Evolutionary conservation across 2,113 vertebrate species (phyloP), one percentile per base, ranked within the genome.

Genomic region (Halichoerus grypus): DNA sequence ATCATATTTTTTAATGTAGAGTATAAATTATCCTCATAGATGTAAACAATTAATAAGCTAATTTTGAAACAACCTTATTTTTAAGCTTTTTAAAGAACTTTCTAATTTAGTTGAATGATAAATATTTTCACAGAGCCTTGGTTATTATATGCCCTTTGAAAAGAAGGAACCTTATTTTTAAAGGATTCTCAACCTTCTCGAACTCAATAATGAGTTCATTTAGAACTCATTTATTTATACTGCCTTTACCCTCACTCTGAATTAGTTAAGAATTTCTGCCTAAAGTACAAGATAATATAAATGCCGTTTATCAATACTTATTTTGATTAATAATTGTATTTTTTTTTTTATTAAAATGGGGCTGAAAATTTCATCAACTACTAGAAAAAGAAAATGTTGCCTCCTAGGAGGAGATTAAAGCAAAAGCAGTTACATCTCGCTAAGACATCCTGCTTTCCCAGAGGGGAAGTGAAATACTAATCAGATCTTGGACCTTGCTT

Each of bases 321-420:
- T 96, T 96, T 94, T 94, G 36, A 96, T 95, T 92, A 89, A 76
- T 65, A 90, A 53, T 61, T 85, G 4, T 65, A 49, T 76, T 63
- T 71, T 7, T 72, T 85, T 92, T 87, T 85, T 71, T n/a, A 69
- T 72, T 76, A 81, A 95, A 84, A 84, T 36, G 42, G 71, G 46
- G 46, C 71, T 85, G 36, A 88, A 92, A 91, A 71, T 95, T 39
- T 59, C 42, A 97, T 76, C 69, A 96, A 28, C 49, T 80, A 9
- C 31, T 77, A 74, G 89, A 63, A 42, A 84, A 91, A 79, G 36
- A 93, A 93, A 93, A 77, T 22, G 49, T 42, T 82, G 36, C 49
- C 65, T 92, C 80, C 49, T 87, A 0, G 1, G 1, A 59, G 82
- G 61, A 86, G 55, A 89, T 67, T 65, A 74, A 95, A 77, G 86